Evolutionary conservation across 2,113 vertebrate species (phyloP), one percentile per base, ranked within the genome.

Genomic region (Ahaetulla prasina): DNA sequence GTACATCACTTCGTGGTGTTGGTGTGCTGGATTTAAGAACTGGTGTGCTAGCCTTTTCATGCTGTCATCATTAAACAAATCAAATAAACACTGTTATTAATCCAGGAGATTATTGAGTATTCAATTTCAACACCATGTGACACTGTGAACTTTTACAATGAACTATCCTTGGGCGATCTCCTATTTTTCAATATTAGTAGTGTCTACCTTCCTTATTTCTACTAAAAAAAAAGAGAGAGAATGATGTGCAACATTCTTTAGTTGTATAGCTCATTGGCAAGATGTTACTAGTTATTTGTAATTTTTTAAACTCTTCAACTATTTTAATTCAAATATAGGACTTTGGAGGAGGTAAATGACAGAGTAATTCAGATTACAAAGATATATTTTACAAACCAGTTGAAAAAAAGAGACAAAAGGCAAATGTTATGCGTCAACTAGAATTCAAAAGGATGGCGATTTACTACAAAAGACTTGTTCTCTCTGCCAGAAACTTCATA

Each of bases 21-120:
- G 99, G 98, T 91, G 99, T 99, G 97, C 98, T 99, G 90, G 99
- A 98, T 98, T 99, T 99, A 89, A 99, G 97, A 95, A 98, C 98
- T 90, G 99, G 99, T 91, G 98, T 99, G 93, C 98, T 98, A 94
- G 98, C 98, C 97, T 99, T 99, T 96, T 99, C 99, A 97, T 99
- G 98, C 99, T 99, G 96, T 95, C 96, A 97, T 96, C 97, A 97
- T 97, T 97, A 98, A 98, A 98, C 96, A 98, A 98, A 98, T 98
- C 97, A 98, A 98, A 97, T 96, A 93, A 97, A 96, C 96, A 97
- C 97, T 98, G 97, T 97, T 98, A 98, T 98, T 97, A 98, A 98
- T 98, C 97, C 96, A 96, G 94, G 91, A 96, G 95, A 98, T 97
- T 97, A 98, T 93, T 97, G 95, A 97, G 97, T 98, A 54, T 23